phyloP scores from a whole-genome alignment of 2,888 invertebrate genomes.

The Morinoia aosen region DNA sequence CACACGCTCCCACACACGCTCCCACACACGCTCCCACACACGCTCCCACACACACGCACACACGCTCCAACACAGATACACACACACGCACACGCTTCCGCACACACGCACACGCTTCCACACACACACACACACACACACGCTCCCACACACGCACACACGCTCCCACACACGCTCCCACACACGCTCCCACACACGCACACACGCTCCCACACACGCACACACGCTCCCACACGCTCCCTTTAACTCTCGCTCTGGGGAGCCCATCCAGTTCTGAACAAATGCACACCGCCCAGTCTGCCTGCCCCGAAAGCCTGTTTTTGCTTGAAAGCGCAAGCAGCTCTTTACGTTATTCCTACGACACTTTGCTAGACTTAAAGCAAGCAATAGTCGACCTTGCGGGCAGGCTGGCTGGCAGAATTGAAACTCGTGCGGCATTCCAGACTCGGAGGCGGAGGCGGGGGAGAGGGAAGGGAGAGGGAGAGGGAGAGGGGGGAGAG shows the following conservation, averaged over 20 bases:
- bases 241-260: constrained; percentile 36
- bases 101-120: too few relatives aligned
- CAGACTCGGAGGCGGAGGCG: not conserved
- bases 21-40: too few relatives aligned
- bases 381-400: constrained; percentile 21
- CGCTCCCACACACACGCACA: too few relatives aligned
- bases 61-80: too few relatives aligned
- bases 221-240: not conserved
- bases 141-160: constrained; percentile 33
- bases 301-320: not conserved
- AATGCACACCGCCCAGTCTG: constrained; percentile 40
- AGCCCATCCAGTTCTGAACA: constrained; percentile 22
- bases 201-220: not conserved
- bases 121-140: constrained; percentile 23
- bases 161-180: constrained; percentile 27
- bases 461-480: too few relatives aligned
- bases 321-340: not conserved
- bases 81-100: too few relatives aligned
- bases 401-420: not conserved
- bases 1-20: too few relatives aligned
- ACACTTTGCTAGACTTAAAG: not conserved
- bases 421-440: not conserved
- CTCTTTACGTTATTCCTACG: not conserved
- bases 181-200: too few relatives aligned
- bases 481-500: too few relatives aligned